A percentile compares a stretch with the other conserved stretches of the same genome.
Conservation (phyloP, 1,140 invertebrate species). For the Camponotus vicinus region DNA sequence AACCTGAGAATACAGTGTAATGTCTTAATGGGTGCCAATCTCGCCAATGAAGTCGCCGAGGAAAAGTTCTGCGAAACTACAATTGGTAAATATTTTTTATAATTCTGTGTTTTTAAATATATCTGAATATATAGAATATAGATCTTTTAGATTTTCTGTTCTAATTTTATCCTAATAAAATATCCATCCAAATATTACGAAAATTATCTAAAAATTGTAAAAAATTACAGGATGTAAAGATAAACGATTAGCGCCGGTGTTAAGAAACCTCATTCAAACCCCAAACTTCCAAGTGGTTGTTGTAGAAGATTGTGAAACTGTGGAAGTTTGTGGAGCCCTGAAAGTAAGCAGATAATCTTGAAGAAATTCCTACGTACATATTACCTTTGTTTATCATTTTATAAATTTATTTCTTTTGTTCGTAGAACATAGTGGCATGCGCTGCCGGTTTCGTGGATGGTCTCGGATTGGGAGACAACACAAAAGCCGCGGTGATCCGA, state of each 20-base stretch:
- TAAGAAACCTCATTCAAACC: conserved; percentile 92
- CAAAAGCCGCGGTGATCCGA: conserved; percentile 94
- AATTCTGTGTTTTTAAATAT: not conserved
- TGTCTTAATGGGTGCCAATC: conserved; percentile 95
- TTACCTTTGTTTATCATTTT: not conserved
- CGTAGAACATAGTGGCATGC: conserved; percentile 94
- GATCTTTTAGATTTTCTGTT: not conserved
- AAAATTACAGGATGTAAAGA: conserved; percentile 87
- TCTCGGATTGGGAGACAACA: conserved; percentile 93
- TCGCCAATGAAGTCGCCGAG: conserved; percentile 92
- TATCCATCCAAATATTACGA: not conserved
- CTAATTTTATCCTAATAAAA: not conserved
- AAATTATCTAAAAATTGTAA: not conserved
- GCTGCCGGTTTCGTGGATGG: conserved; percentile 95
- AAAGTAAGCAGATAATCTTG: conserved; percentile 87
- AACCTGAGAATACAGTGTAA: conserved; percentile 90
- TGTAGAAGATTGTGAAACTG: conserved; percentile 91
- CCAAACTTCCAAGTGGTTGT: conserved; percentile 93
- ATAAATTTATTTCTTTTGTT: conserved; percentile 15
- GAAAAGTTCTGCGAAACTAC: conserved; percentile 96
- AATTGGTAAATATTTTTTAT: conserved; percentile 88
- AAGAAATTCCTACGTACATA: not conserved
- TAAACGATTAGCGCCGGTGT: conserved; percentile 86
- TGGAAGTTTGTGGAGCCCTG: conserved; percentile 94
- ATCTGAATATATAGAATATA: not conserved